A percentile compares a stretch with the other conserved stretches of the same genome.
phyloP scores from a whole-genome alignment of 2,113 vertebrate species.

The Zosterops pallidus region DNA sequence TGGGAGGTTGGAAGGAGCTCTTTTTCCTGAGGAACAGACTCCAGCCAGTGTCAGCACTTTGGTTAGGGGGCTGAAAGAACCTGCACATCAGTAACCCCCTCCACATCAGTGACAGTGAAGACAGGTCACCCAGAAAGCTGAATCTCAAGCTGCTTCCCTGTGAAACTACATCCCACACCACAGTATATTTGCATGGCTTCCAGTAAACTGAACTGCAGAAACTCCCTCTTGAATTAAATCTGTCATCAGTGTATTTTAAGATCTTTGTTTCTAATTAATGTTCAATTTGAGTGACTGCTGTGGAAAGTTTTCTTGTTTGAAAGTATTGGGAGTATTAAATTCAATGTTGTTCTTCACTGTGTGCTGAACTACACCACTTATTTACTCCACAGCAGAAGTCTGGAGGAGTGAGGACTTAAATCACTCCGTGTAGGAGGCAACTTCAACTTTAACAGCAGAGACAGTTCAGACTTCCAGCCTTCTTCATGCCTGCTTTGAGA shows the following conservation, averaged over 20 bases:
- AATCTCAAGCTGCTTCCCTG: not conserved
- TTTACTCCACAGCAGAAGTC: not conserved
- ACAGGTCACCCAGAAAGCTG: not conserved
- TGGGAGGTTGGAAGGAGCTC: not conserved
- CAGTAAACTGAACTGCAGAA: not conserved
- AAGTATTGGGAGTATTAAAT: not conserved
- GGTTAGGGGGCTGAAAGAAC: not conserved
- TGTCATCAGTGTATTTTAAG: not conserved
- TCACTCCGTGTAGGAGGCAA: not conserved
- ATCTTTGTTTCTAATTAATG: not conserved
- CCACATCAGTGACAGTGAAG: not conserved
- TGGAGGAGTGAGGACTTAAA: not conserved
- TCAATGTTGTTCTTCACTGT: not conserved
- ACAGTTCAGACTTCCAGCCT: not conserved
- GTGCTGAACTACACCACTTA: not conserved
- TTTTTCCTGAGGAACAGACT: not conserved
- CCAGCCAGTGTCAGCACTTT: not conserved
- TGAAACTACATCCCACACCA: not conserved
- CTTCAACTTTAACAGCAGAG: not conserved
- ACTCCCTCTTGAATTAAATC: not conserved
- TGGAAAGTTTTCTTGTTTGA: not conserved
- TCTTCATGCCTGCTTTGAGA: not conserved
- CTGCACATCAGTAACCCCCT: not conserved
- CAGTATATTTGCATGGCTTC: not conserved
- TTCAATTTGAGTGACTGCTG: not conserved